Percentiles rank a stretch among this genome's conserved stretches.
Evolutionary conservation across 2,888 invertebrate genomes (phyloP).

Genomic region (Andrena bucephala): DNA sequence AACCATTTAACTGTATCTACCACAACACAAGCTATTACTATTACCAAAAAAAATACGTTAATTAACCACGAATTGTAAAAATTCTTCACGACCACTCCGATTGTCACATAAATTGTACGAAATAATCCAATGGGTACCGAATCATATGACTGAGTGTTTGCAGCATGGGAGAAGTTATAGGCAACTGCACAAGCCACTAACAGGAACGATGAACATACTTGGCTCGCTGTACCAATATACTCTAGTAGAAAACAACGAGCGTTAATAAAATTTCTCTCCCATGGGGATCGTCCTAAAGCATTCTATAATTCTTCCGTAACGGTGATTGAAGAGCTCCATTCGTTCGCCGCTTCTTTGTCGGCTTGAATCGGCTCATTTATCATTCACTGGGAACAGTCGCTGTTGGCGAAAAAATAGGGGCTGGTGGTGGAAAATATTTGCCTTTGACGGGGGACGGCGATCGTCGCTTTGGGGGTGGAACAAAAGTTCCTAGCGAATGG

Average conservation of each 20-base stretch:
- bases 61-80: too few relatives aligned
- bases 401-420: not conserved
- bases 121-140: constrained; percentile 9
- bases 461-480: not conserved
- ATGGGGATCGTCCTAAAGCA: not conserved
- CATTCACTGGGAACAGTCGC: constrained; percentile 1
- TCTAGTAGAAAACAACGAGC: not conserved
- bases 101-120: too few relatives aligned
- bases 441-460: constrained; percentile 1
- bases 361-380: constrained; percentile 32
- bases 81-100: too few relatives aligned
- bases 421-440: constrained; percentile 18
- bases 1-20: too few relatives aligned
- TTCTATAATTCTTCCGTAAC: constrained; percentile 5
- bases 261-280: not conserved
- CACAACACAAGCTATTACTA: too few relatives aligned
- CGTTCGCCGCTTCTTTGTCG: constrained; percentile 8
- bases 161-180: constrained; percentile 23
- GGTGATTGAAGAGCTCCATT: constrained; percentile 20
- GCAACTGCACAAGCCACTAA: not conserved
- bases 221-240: not conserved
- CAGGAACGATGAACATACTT: constrained; percentile 28
- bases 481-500: constrained; percentile 11
- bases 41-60: too few relatives aligned
- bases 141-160: constrained; percentile 35